Conservation (phyloP, 2,797 vertebrate genomes). For the Pseudotriccus pelzelni region DNA sequence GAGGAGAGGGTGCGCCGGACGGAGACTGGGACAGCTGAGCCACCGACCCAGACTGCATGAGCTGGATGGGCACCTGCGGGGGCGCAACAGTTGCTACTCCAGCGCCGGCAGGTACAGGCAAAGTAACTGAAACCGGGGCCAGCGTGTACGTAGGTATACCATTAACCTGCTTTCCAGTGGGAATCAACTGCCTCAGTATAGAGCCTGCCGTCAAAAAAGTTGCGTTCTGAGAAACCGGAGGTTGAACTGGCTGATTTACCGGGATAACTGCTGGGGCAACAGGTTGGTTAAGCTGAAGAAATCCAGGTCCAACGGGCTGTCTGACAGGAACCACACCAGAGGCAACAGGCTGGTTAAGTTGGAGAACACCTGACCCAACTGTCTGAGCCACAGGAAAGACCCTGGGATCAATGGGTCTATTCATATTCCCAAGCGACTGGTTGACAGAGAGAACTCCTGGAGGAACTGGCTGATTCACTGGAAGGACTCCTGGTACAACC, state of each 20-base stretch:
- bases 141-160: slow-evolving; percentile 94
- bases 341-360: slow-evolving; percentile 72
- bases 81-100: slow-evolving; percentile 68
- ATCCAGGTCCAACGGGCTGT: slow-evolving; percentile 63
- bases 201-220: slow-evolving; percentile 89
- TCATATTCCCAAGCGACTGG: slow-evolving; percentile 50
- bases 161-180: slow-evolving; percentile 92
- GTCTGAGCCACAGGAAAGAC: slow-evolving; percentile 72
- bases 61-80: slow-evolving; percentile 78
- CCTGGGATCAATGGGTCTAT: slow-evolving; percentile 28
- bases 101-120: slow-evolving; percentile 75
- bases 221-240: slow-evolving; percentile 75
- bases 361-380: slow-evolving; percentile 54
- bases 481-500: slow-evolving; percentile 31
- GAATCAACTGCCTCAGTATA: slow-evolving; percentile 90
- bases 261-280: slow-evolving; percentile 66
- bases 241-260: slow-evolving; percentile 57
- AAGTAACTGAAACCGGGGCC: slow-evolving; percentile 85
- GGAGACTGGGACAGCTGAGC: slow-evolving; percentile 74
- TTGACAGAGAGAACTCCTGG: slow-evolving; percentile 62
- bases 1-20: slow-evolving; percentile 61
- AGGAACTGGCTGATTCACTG: slow-evolving; percentile 44
- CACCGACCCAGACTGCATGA: slow-evolving; percentile 76
- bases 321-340: slow-evolving; percentile 71
- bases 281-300: slow-evolving; percentile 79